Conservation (phyloP, 30 jellyfish, hydroid and myxozoan species). For the Hydractinia echinata region DNA sequence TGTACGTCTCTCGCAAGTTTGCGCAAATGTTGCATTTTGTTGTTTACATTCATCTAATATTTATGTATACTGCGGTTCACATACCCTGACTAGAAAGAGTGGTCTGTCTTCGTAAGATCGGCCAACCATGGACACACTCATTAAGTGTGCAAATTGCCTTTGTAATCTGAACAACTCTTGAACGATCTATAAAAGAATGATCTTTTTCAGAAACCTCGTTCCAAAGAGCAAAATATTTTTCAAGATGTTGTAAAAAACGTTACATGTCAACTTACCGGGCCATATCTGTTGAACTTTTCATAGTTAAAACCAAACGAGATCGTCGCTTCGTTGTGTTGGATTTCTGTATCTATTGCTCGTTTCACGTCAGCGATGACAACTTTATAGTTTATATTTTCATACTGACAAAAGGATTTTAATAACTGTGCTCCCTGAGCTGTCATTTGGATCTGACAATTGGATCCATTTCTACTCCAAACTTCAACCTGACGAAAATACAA, state of each 20-base stretch:
- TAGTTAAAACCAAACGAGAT: constrained; percentile 3
- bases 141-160: neutral
- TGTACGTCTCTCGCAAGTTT: too few species aligned
- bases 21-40: too few species aligned
- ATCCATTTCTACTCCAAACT: neutral
- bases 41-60: too few species aligned
- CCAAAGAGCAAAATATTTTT: neutral
- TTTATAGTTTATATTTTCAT: neutral
- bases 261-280: neutral
- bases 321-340: neutral
- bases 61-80: too few species aligned
- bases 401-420: neutral
- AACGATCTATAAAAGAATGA: constrained; percentile 1
- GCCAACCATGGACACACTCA: neutral
- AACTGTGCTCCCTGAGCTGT: neutral
- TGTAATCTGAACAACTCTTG: neutral
- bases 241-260: neutral
- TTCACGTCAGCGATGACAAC: neutral
- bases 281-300: neutral
- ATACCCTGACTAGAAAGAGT: neutral
- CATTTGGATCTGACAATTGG: neutral
- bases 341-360: neutral
- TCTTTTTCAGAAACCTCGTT: neutral
- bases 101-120: constrained; percentile 9
- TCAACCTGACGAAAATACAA: neutral